A percentile compares a stretch with the other conserved stretches of the same genome.
These are phyloP conservation scores for Nettapus auritus DNA, from an alignment of 2,113 vertebrate genomes.

Conservation along the genomic window DNA sequence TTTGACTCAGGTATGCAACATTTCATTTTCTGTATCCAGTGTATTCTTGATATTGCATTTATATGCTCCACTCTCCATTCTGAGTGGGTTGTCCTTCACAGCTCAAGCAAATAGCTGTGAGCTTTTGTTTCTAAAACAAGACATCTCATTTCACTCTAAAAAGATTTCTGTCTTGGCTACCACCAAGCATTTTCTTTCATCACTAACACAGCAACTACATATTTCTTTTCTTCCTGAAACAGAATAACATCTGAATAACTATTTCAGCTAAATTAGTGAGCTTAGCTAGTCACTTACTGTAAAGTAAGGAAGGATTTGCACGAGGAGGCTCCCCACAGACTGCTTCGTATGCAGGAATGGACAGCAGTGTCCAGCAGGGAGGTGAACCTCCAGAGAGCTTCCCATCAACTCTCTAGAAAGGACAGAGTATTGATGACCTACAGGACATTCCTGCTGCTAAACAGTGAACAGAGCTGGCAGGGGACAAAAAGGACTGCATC, in stretches of 20 bases:
- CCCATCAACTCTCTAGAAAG: not conserved
- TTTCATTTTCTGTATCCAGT: not conserved
- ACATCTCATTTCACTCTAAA: not conserved
- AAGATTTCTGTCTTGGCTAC: not conserved
- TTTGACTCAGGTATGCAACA: not conserved
- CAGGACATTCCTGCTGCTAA: not conserved
- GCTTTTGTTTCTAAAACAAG: not conserved
- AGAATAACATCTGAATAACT: not conserved
- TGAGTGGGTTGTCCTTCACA: not conserved
- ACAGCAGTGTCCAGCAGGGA: not conserved
- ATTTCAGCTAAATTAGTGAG: not conserved
- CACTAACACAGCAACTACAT: not conserved
- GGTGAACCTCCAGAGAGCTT: not conserved
- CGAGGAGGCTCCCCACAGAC: not conserved
- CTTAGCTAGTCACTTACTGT: not conserved
- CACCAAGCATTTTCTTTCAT: not conserved
- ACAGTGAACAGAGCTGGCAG: not conserved
- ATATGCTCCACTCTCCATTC: not conserved
- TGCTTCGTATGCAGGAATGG: not conserved
- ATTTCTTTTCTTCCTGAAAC: not conserved
- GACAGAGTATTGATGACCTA: rapidly evolving
- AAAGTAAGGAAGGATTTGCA: not conserved
- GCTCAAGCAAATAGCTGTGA: not conserved
- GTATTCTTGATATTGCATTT: not conserved
- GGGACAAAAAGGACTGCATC: not conserved